Evolutionary conservation across 2,888 invertebrate genomes (phyloP).

Genomic region (Esperia sulphurella): DNA sequence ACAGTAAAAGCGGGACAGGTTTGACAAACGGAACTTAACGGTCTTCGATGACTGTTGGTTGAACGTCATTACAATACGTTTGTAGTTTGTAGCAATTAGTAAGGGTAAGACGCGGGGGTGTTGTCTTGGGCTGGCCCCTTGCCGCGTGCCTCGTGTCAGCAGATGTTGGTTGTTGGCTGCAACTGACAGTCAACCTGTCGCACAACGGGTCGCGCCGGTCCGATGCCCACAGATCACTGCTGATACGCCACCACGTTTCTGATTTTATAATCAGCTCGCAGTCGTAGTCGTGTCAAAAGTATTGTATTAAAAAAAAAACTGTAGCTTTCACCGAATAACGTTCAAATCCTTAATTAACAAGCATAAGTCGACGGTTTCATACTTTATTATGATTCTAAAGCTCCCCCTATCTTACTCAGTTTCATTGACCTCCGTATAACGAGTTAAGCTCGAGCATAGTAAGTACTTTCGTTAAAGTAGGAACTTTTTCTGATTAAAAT

Average conservation of each 20-base stretch:
- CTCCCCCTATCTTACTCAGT: conserved; percentile 35
- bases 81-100: conserved; percentile 53
- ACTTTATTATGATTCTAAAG: conserved; percentile 33
- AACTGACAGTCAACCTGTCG: conserved; percentile 77
- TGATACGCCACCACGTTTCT: conserved; percentile 57
- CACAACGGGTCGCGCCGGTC: conserved; percentile 71
- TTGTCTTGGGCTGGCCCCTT: conserved; percentile 57
- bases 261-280: conserved; percentile 42
- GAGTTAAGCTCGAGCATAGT: conserved; percentile 33
- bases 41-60: conserved; percentile 63
- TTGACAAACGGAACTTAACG: conserved; percentile 74
- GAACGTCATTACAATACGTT: conserved; percentile 28
- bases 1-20: conserved; percentile 58
- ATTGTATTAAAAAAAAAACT: conserved; percentile 7
- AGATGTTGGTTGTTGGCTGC: conserved; percentile 68
- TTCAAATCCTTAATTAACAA: conserved; percentile 18
- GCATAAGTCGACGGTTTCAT: conserved; percentile 17
- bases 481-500: conserved; percentile 56
- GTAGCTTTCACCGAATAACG: conserved; percentile 15
- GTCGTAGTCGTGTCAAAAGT: background rate
- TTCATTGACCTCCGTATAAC: conserved; percentile 41
- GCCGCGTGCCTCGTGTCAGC: conserved; percentile 43
- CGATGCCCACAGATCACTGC: conserved; percentile 62
- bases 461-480: conserved; percentile 35
- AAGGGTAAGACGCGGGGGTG: conserved; percentile 70